phyloP scores from a whole-genome alignment of 2,888 invertebrate genomes.

The Aquatica leii region DNA sequence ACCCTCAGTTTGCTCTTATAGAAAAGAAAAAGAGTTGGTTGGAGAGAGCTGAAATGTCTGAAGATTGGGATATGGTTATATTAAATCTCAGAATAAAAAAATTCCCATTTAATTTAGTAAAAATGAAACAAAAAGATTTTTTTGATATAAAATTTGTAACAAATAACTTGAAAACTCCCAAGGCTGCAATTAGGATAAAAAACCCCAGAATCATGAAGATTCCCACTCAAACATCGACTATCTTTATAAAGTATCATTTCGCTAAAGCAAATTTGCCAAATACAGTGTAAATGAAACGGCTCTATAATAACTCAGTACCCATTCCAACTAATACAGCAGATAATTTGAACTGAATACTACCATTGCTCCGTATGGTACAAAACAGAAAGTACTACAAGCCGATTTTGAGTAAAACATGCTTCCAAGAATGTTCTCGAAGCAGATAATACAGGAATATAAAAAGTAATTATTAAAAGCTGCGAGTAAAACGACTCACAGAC shows the following conservation, averaged over 20 bases:
- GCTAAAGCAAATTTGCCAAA: too few species aligned
- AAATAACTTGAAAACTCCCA: background rate
- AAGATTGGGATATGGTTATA: background rate
- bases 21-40: background rate
- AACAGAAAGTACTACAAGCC: background rate
- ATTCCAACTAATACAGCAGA: too few species aligned
- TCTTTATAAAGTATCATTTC: background rate
- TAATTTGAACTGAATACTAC: too few species aligned
- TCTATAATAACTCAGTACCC: background rate
- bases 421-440: too few species aligned
- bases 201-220: background rate
- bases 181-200: background rate
- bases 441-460: too few species aligned
- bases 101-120: too few species aligned
- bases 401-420: too few species aligned
- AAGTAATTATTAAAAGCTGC: too few species aligned
- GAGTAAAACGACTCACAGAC: too few species aligned
- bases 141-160: conserved; percentile 1
- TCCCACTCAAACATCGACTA: background rate
- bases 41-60: too few species aligned
- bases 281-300: background rate
- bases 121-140: too few species aligned
- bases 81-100: background rate
- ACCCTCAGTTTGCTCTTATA: background rate
- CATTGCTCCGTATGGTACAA: background rate